Evolutionary conservation across 2,797 vertebrate species (phyloP).

Genomic region (Enteromius paludinosus): DNA sequence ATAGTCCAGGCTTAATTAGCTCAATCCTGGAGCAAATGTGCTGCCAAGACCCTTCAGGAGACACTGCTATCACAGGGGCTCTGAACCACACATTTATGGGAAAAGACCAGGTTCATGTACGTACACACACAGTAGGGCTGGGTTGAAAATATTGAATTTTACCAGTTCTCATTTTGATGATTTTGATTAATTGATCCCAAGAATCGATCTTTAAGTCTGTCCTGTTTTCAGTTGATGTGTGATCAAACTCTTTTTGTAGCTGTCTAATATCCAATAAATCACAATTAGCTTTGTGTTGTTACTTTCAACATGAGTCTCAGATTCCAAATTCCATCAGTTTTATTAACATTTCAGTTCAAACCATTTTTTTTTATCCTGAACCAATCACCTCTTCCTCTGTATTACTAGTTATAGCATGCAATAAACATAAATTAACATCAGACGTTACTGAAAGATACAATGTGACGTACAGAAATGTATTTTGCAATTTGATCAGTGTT

Average conservation of each 20-base stretch:
- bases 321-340: not conserved
- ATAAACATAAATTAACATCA: not conserved
- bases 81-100: not conserved
- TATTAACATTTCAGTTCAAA: not conserved
- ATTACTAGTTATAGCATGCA: not conserved
- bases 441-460: not conserved
- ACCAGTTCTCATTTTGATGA: not conserved
- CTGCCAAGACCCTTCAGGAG: slow-evolving; percentile 56
- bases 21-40: slow-evolving; percentile 63
- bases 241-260: not conserved
- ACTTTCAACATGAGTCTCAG: not conserved
- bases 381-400: not conserved
- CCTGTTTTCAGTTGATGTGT: not conserved
- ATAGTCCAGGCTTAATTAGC: slow-evolving; percentile 73
- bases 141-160: not conserved
- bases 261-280: not conserved
- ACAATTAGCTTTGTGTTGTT: not conserved
- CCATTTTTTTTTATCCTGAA: not conserved
- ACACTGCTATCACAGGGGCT: slow-evolving; percentile 46
- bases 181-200: not conserved
- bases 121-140: not conserved
- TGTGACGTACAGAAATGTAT: not conserved
- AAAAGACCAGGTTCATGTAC: not conserved
- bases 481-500: not conserved
- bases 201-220: not conserved